Conservation (phyloP, 37 sponge, comb jelly and placozoan species). For the Bolinopsis microptera region DNA sequence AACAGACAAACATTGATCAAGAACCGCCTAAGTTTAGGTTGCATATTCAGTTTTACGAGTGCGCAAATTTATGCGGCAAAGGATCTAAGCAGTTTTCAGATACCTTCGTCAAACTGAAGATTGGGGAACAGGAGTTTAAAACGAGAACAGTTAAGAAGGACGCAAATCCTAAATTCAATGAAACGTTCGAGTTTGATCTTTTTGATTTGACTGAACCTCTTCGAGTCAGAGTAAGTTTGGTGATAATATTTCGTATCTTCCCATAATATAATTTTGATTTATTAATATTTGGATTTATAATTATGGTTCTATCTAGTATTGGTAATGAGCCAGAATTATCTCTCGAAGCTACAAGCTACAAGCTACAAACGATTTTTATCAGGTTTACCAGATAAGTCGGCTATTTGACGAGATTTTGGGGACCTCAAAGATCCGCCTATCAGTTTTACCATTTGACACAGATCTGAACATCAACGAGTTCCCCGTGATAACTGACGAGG, state of each 20-base stretch:
- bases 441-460: conserved; percentile 52
- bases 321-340: too few relatives aligned
- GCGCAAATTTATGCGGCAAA: conserved; percentile 50
- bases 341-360: too few relatives aligned
- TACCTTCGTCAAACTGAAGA: conserved; percentile 35
- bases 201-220: conserved; percentile 18
- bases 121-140: conserved; percentile 42
- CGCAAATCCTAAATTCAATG: conserved; percentile 51
- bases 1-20: background rate
- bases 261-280: background rate
- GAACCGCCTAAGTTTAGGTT: conserved; percentile 19
- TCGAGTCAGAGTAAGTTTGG: conserved; percentile 5
- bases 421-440: conserved; percentile 43
- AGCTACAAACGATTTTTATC: background rate
- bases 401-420: conserved; percentile 56
- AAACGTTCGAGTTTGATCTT: conserved; percentile 28
- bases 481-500: conserved; percentile 16
- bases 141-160: background rate
- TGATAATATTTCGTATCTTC: too few relatives aligned
- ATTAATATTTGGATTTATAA: too few relatives aligned
- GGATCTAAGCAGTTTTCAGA: conserved; percentile 30
- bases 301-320: too few relatives aligned
- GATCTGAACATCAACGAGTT: conserved; percentile 58
- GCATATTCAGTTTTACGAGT: conserved; percentile 14
- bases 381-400: conserved; percentile 39